These are phyloP conservation scores for Tachysurus vachellii DNA, from an alignment of 2,113 vertebrate species.

Conservation along the genomic window DNA sequence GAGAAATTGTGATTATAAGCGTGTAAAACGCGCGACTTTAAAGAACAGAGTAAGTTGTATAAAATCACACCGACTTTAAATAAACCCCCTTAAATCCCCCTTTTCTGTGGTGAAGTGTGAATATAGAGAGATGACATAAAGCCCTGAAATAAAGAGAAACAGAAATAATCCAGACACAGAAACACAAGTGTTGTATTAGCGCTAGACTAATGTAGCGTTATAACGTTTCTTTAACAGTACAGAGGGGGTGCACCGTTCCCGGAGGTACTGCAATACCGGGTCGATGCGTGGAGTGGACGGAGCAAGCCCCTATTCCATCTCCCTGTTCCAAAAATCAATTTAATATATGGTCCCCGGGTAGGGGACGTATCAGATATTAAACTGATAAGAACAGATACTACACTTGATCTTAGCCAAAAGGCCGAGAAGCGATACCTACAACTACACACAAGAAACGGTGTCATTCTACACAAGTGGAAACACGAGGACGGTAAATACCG, in stretches of 20 bases:
- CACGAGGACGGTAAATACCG: neutral
- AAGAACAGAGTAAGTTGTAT: too few species aligned
- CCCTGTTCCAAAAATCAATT: slow-evolving; percentile 51
- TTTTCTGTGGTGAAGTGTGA: too few species aligned
- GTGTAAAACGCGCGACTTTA: too few species aligned
- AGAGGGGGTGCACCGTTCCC: slow-evolving; percentile 60
- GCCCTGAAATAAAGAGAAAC: neutral
- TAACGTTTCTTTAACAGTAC: accelerated
- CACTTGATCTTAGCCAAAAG: slow-evolving; percentile 72
- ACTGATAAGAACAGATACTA: slow-evolving; percentile 75
- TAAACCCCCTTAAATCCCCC: too few species aligned
- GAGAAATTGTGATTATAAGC: too few species aligned
- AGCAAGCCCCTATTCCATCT: slow-evolving; percentile 68
- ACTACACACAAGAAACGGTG: accelerated
- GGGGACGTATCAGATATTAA: slow-evolving; percentile 75
- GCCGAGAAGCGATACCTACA: slow-evolving; percentile 60
- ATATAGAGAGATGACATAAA: neutral
- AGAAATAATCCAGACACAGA: too few species aligned
- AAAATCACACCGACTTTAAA: too few species aligned
- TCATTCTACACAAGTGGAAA: neutral
- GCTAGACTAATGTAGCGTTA: too few species aligned
- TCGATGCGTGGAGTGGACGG: slow-evolving; percentile 72
- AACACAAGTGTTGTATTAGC: too few species aligned
- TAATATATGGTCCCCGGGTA: slow-evolving; percentile 37
- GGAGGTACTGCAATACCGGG: slow-evolving; percentile 71